Conservation (phyloP, 2,113 vertebrate species). For the Halcyon senegalensis region DNA sequence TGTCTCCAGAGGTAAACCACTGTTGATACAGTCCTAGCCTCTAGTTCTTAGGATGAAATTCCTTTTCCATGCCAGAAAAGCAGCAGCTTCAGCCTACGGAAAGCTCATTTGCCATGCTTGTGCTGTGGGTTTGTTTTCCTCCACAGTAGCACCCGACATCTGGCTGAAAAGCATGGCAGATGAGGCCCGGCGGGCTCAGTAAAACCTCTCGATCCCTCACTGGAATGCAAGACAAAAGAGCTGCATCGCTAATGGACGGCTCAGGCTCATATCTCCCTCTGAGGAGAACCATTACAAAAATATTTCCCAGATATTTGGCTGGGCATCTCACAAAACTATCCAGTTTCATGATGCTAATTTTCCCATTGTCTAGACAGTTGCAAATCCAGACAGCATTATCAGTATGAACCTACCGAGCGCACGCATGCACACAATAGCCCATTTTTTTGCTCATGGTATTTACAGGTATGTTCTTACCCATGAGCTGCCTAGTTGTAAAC, state of each 20-base stretch:
- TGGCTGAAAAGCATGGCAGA: conserved; percentile 27
- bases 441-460: neutral
- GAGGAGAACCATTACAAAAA: conserved; percentile 51
- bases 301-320: conserved; percentile 66
- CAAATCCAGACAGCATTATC: conserved; percentile 71
- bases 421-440: neutral
- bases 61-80: neutral
- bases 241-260: conserved; percentile 47
- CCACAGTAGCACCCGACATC: neutral
- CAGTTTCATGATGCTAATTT: conserved; percentile 71
- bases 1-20: conserved; percentile 15
- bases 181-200: neutral
- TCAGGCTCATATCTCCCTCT: conserved; percentile 55
- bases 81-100: neutral
- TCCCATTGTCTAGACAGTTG: conserved; percentile 77
- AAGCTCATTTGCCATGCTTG: conserved; percentile 37
- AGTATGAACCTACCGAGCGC: neutral
- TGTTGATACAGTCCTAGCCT: neutral
- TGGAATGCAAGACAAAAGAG: conserved; percentile 19
- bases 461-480: conserved; percentile 8
- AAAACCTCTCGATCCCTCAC: conserved; percentile 11
- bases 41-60: neutral
- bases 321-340: conserved; percentile 55
- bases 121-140: conserved; percentile 11
- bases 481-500: neutral